These are phyloP conservation scores for Cyprinella venusta DNA, from an alignment of 2,797 vertebrate genomes.

Conservation along the genomic window DNA sequence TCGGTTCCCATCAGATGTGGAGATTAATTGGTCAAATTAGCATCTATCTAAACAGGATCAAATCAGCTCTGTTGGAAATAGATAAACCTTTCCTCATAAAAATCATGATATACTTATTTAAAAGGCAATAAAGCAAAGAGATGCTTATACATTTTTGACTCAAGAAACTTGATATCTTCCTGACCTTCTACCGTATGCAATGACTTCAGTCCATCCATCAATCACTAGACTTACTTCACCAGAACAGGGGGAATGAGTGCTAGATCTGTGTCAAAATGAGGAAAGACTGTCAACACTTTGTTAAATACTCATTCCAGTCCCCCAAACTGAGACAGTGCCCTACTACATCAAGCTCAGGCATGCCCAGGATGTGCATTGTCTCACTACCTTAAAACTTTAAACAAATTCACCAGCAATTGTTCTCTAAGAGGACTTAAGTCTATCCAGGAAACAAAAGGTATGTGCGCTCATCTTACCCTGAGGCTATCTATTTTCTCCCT, in stretches of 20 bases:
- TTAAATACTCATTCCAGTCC: constrained; percentile 43
- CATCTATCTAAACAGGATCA: neutral
- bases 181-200: neutral
- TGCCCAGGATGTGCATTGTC: constrained; percentile 49
- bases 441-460: constrained; percentile 18
- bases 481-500: constrained; percentile 13
- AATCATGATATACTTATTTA: neutral
- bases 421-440: constrained; percentile 29
- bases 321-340: constrained; percentile 18
- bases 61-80: neutral
- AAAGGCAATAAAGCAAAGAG: neutral
- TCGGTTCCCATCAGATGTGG: neutral
- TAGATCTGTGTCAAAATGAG: constrained; percentile 50
- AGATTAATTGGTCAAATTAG: neutral
- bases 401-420: constrained; percentile 53
- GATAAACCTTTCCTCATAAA: neutral
- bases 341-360: constrained; percentile 44
- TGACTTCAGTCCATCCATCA: constrained; percentile 48
- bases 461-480: constrained; percentile 20
- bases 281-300: constrained; percentile 49
- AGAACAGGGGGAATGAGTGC: constrained; percentile 25
- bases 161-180: neutral
- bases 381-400: constrained; percentile 35
- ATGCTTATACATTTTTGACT: neutral
- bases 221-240: constrained; percentile 7